Evolutionary conservation across 1,140 invertebrate genomes (phyloP).

Genomic region (Mya arenaria): DNA sequence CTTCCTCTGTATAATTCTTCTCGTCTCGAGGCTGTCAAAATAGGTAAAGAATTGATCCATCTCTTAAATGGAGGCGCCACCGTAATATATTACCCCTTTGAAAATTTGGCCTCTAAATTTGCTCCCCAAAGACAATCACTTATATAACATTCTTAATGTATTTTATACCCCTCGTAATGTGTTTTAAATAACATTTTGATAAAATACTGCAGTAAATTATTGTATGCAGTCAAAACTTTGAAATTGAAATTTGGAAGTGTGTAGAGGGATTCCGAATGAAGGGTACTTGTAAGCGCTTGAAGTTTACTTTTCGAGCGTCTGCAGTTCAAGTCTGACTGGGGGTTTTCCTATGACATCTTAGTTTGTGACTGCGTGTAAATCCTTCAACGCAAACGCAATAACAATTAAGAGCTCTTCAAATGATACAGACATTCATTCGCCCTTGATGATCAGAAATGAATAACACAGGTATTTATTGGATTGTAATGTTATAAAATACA

Average conservation of each 20-base stretch:
- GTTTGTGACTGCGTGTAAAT: no score
- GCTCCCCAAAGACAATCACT: conserved; percentile 34
- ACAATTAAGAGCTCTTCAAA: no score
- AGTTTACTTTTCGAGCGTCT: conserved; percentile 17
- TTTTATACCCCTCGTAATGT: conserved; percentile 51
- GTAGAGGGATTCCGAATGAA: conserved; percentile 19
- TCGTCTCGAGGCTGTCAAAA: conserved; percentile 15
- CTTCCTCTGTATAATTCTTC: conserved; percentile 2
- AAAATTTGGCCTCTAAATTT: conserved; percentile 34
- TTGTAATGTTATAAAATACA: no score
- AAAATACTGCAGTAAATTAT: conserved; percentile 52
- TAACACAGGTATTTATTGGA: no score
- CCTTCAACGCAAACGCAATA: no score
- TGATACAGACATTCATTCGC: no score
- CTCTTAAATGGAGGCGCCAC: conserved; percentile 40
- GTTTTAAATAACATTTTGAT: conserved; percentile 62
- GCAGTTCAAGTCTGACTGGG: no score
- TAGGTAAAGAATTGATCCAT: conserved; percentile 44
- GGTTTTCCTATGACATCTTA: no score
- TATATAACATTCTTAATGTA: conserved; percentile 43
- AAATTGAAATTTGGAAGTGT: conserved; percentile 31
- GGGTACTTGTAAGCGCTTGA: conserved; percentile 23
- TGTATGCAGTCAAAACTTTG: conserved; percentile 44
- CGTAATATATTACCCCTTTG: conserved; percentile 47
- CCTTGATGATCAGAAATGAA: no score